Evolutionary conservation across 30 jellyfish, hydroid and myxozoan species (phyloP), one percentile per base, ranked within the genome.

Genomic region (Aurelia coerulea): DNA sequence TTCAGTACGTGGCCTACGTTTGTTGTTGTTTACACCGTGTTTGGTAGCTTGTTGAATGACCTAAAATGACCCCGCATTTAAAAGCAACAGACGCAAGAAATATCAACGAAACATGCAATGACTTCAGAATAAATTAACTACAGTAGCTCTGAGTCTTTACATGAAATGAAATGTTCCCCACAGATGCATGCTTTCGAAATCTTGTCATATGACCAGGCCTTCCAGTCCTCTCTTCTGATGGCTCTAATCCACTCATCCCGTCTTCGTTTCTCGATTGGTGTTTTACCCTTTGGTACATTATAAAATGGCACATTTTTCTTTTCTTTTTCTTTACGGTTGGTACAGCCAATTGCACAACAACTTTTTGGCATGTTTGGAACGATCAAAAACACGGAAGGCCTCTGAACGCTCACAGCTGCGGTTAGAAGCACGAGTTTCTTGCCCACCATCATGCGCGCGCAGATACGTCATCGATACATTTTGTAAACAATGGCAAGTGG

Each of bases 321-420:
- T 37, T 81, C 80, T 29, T 66, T 66, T 0, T 49, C 73, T 53
- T 37, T 46, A 19, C 74, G 78, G 46, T 81, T 81, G n/a, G 80
- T 19, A 67, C 84, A 81, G 2, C 80, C 81, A 37, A 66, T 85
- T 32, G 84, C 84, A 68, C 91, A 81, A 59, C 91, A 81, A 81
- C 91, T 81, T 53, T 69, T 59, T 32, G 84, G 85, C 91, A 81
- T 81, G 3, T 73, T 50, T 42, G 62, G n/a, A 37, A 13, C 29
- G 69, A 64, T 18, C 29, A 5, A 18, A 37, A 5, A 39, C 4
- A 73, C 14, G 33, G 10, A 12, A 73, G 7, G 11, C 15, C 49
- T 14, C 84, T 37, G 17, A 39, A 0, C 50, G 60, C 39, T 10
- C 18, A 23, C 84, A 42, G 49, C 84, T 73, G 12, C 84, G 39